phyloP scores from a whole-genome alignment of 2,797 vertebrate genomes.

The Molothrus ater region DNA sequence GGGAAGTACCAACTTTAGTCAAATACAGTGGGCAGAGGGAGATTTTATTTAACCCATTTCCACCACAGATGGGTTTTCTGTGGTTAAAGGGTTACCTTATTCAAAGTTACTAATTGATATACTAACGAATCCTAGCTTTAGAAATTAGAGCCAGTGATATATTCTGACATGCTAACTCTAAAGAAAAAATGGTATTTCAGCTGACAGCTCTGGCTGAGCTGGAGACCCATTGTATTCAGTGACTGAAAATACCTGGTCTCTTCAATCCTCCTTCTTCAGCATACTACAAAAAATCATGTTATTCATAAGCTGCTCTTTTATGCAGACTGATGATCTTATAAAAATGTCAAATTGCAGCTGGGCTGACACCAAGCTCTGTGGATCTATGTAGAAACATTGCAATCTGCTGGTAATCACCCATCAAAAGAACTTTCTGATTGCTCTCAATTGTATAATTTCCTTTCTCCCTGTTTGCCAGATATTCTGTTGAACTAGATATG shows the following conservation, averaged over 20 bases:
- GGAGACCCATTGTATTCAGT: neutral
- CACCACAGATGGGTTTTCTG: neutral
- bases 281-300: neutral
- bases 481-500: slow-evolving; percentile 10
- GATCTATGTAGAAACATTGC: slow-evolving; percentile 11
- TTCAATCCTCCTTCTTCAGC: neutral
- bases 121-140: neutral
- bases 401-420: slow-evolving; percentile 26
- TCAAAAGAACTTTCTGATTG: slow-evolving; percentile 32
- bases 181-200: neutral
- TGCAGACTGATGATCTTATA: neutral
- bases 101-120: neutral
- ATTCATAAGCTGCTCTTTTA: slow-evolving; percentile 3
- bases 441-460: neutral
- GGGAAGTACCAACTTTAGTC: neutral
- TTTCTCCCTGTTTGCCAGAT: slow-evolving; percentile 2
- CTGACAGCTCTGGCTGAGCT: neutral
- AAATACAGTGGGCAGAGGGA: neutral
- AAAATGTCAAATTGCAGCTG: neutral
- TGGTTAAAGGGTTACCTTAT: neutral
- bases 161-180: neutral
- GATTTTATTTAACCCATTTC: neutral
- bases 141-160: neutral
- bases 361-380: neutral
- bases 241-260: neutral